Evolutionary conservation across 2,888 invertebrate genomes (phyloP), one percentile per base, ranked within the genome.

Genomic region (Pterostichus madidus): DNA sequence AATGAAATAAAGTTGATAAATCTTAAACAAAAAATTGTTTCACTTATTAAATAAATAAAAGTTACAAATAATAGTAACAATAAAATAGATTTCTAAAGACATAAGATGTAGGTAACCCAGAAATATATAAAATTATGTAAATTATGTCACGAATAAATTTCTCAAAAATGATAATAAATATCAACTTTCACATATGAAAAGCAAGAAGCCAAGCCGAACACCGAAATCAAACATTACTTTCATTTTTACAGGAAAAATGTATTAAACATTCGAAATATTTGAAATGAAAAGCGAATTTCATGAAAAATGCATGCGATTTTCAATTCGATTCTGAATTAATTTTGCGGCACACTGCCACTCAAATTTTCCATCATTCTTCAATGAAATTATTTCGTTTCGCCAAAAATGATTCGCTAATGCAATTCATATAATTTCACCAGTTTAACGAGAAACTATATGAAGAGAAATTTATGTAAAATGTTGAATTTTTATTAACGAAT

Each of bases 181-280:
- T 24, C 59, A 59, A 52, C 59, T 59, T 59, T 59, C 59, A 59
- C 59, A 59, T 31, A 59, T 24, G 59, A 59, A 59, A 10, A 56
- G 35, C 35, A 35, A 35, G 6, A 39, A 39, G 39, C 39, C 59
- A 24, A 59, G 31, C 11, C 7, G 24, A 53, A 53, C 53, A 53
- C 15, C 49, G 31, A 75, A 75, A 75, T 49, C 75, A 31, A 75
- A 52, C 75, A 75, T 75, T 13, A 75, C 75, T 75, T 75, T 75
- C 75, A 75, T 75, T 75, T 49, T 17, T 75, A 24, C 31, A 39
- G 49, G 35, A 44, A 32, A 32, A 61, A 61, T 39, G 13, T 44
- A 39, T 71, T 39, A 52, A 49, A 49, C 49, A 75, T 75, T 75
- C 46, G 6, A 10, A 49, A 75, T 44, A 0, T 52, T 46, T 24